Evolutionary conservation across 2,113 vertebrate genomes (phyloP).

Genomic region (Mungos mungo): DNA sequence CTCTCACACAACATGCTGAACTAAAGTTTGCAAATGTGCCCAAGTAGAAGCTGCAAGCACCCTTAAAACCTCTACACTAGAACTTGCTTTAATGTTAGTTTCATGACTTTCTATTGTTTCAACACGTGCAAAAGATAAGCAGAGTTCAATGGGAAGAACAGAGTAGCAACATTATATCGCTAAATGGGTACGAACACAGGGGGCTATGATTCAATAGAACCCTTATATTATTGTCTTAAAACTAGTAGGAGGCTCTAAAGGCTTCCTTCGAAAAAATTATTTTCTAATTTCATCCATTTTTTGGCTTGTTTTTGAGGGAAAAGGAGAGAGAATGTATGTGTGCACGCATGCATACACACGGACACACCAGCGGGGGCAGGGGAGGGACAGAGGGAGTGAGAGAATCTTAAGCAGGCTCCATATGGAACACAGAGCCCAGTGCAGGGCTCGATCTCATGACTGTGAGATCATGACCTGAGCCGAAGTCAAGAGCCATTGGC

Average conservation of each 20-base stretch:
- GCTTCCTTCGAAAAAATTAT: not conserved
- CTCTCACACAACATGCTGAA: not conserved
- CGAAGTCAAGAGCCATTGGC: too few species aligned
- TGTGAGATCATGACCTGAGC: too few species aligned
- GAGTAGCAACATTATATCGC: not conserved
- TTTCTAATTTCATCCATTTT: not conserved
- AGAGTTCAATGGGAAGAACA: not conserved
- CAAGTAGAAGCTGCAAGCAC: rapidly evolving
- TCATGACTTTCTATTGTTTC: not conserved
- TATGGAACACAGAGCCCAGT: too few species aligned
- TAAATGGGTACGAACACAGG: rapidly evolving
- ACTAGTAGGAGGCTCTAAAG: not conserved
- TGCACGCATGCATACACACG: too few species aligned
- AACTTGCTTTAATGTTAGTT: not conserved
- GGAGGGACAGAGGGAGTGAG: too few species aligned
- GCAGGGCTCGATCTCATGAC: too few species aligned
- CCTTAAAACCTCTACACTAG: not conserved
- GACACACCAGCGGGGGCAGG: too few species aligned
- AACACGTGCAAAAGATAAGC: not conserved
- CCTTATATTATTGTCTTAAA: not conserved
- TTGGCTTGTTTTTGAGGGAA: too few species aligned
- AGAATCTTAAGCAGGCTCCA: too few species aligned
- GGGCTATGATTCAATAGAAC: rapidly evolving
- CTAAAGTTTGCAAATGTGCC: not conserved
- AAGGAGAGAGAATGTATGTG: too few species aligned